A percentile compares a stretch with the other conserved stretches of the same genome.
Evolutionary conservation across 92 coral and sea anemone species (phyloP).

Genomic region (Porites lobata): DNA sequence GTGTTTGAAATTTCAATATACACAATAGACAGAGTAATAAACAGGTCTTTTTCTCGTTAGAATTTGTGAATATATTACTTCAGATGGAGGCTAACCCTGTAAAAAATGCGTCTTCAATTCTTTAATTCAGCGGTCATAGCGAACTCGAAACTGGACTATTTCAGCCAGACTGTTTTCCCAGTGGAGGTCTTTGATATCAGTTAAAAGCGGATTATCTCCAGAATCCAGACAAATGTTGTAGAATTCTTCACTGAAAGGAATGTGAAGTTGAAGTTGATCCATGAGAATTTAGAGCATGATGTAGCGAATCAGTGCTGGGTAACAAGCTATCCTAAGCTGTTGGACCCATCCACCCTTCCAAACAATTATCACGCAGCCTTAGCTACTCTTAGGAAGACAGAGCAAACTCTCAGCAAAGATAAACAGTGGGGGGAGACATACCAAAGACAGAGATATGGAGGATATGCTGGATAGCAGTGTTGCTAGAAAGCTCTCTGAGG

Average conservation of each 20-base stretch:
- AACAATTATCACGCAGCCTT: slow-evolving; percentile 62
- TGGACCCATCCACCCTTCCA: slow-evolving; percentile 69
- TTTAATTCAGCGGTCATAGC: no score
- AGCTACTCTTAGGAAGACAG: slow-evolving; percentile 70
- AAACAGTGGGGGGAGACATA: slow-evolving; percentile 72
- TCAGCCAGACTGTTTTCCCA: slow-evolving; percentile 18
- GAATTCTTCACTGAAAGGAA: slow-evolving; percentile 9
- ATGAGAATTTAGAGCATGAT: slow-evolving; percentile 70
- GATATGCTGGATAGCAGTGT: slow-evolving; percentile 75
- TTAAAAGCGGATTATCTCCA: slow-evolving; percentile 23
- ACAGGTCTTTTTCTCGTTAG: no score
- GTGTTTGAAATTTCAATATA: no score
- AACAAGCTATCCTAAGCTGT: slow-evolving; percentile 80
- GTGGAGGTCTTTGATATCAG: not conserved
- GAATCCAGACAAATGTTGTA: slow-evolving; percentile 30
- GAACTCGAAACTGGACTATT: not conserved
- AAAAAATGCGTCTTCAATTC: no score
- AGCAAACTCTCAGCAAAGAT: slow-evolving; percentile 66
- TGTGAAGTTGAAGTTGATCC: slow-evolving; percentile 63
- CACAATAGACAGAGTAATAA: no score
- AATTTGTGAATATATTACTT: no score
- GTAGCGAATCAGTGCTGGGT: slow-evolving; percentile 69
- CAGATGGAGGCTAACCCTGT: no score
- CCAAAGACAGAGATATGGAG: slow-evolving; percentile 62
- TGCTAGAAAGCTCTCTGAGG: slow-evolving; percentile 60